Percentiles rank a stretch among this genome's conserved stretches.
Conservation (phyloP, 92 coral and sea anemone species). For the Epizoanthus stellaris region DNA sequence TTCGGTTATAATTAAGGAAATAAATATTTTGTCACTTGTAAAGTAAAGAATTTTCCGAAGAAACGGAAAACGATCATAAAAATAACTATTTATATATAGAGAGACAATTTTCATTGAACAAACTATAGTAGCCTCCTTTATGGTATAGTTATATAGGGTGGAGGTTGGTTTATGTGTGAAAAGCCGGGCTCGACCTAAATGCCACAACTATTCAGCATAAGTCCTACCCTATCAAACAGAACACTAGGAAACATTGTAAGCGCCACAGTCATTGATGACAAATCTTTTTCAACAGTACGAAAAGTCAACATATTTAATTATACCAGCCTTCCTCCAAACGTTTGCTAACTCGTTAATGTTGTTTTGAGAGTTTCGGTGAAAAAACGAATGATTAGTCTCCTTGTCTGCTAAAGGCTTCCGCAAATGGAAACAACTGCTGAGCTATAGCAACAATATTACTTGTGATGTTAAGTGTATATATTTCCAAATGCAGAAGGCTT, state of each 20-base stretch:
- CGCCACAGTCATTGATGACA: not conserved
- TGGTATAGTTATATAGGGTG: too few relatives aligned
- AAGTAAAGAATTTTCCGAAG: too few relatives aligned
- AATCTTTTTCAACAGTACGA: conserved; percentile 12
- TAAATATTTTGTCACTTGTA: too few relatives aligned
- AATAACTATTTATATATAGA: too few relatives aligned
- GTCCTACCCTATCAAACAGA: not conserved
- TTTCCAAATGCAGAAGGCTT: too few relatives aligned
- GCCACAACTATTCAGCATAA: not conserved
- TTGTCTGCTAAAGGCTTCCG: not conserved
- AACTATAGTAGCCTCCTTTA: too few relatives aligned
- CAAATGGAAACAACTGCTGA: not conserved
- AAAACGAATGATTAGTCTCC: not conserved
- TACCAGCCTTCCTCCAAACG: not conserved
- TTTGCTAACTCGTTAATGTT: conserved; percentile 19
- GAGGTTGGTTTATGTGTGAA: too few relatives aligned
- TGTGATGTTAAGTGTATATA: too few relatives aligned
- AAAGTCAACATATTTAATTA: conserved; percentile 31
- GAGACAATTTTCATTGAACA: too few relatives aligned
- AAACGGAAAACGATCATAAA: too few relatives aligned
- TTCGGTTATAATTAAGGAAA: too few relatives aligned
- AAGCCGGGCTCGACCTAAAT: too few relatives aligned
- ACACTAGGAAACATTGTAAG: not conserved
- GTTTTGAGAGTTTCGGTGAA: not conserved
- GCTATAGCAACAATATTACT: not conserved